These are phyloP conservation scores for Panagrolaimus sp. DNA, from an alignment of 1,140 invertebrate species.

Conservation along the genomic window DNA sequence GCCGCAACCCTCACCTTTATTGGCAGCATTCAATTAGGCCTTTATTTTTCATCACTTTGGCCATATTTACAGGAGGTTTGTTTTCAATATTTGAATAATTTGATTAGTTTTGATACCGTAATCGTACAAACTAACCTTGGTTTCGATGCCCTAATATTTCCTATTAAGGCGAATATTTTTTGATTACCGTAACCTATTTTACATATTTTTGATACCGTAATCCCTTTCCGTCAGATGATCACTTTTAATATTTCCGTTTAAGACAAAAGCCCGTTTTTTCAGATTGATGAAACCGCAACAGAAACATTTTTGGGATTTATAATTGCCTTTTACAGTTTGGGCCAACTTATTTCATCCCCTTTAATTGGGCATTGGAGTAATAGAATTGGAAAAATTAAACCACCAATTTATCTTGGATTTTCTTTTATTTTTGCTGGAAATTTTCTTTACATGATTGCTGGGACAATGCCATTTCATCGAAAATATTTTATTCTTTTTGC, in stretches of 20 bases:
- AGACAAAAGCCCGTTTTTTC: no score
- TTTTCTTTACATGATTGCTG: slow-evolving; percentile 60
- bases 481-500: slow-evolving; percentile 33
- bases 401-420: slow-evolving; percentile 60
- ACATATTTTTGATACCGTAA: no score
- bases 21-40: neutral
- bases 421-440: slow-evolving; percentile 60
- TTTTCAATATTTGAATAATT: neutral
- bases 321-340: slow-evolving; percentile 61
- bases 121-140: no score
- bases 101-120: neutral
- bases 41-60: neutral
- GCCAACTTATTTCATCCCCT: slow-evolving; percentile 61
- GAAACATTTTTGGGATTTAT: slow-evolving; percentile 61
- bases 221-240: no score
- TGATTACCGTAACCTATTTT: no score
- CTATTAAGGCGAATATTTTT: no score
- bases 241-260: no score
- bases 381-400: slow-evolving; percentile 44
- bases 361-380: slow-evolving; percentile 61
- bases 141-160: no score
- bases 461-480: slow-evolving; percentile 8
- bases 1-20: slow-evolving; percentile 3
- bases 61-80: slow-evolving; percentile 1
- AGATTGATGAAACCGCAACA: slow-evolving; percentile 59